Percentiles rank a stretch among this genome's conserved stretches.
These are phyloP conservation scores for Euschistus heros DNA, from an alignment of 1,140 invertebrate genomes.

Conservation along the genomic window DNA sequence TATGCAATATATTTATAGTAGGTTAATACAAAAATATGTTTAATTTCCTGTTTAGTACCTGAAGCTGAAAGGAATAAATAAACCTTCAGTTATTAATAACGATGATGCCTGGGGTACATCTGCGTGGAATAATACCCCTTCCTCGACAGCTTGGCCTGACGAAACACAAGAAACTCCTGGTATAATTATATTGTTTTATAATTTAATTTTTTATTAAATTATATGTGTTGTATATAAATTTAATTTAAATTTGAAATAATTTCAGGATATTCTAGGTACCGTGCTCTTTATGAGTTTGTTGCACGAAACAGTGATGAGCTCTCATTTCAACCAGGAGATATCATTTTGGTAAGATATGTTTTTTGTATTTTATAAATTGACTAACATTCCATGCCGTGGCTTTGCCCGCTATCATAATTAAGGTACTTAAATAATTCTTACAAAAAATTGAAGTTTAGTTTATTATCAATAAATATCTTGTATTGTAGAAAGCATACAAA, in stretches of 20 bases:
- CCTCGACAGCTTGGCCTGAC: constrained; percentile 39
- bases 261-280: constrained; percentile 48
- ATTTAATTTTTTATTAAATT: background rate
- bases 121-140: constrained; percentile 16
- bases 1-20: no score
- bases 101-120: constrained; percentile 32
- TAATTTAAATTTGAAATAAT: background rate
- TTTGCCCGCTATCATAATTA: no score
- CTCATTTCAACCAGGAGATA: constrained; percentile 85
- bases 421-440: no score
- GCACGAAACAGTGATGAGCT: constrained; percentile 89
- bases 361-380: no score
- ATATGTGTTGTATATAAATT: background rate
- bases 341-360: constrained; percentile 58
- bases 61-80: background rate
- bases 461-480: no score
- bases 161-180: constrained; percentile 30
- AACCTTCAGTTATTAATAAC: background rate
- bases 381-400: no score
- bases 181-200: background rate
- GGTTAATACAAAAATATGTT: no score
- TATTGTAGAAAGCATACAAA: no score
- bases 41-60: no score
- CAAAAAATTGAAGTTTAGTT: no score
- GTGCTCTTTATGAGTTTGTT: constrained; percentile 88